Evolutionary conservation across 2,113 vertebrate genomes (phyloP), one percentile per base, ranked within the genome.

Genomic region (Microtus oregoni): DNA sequence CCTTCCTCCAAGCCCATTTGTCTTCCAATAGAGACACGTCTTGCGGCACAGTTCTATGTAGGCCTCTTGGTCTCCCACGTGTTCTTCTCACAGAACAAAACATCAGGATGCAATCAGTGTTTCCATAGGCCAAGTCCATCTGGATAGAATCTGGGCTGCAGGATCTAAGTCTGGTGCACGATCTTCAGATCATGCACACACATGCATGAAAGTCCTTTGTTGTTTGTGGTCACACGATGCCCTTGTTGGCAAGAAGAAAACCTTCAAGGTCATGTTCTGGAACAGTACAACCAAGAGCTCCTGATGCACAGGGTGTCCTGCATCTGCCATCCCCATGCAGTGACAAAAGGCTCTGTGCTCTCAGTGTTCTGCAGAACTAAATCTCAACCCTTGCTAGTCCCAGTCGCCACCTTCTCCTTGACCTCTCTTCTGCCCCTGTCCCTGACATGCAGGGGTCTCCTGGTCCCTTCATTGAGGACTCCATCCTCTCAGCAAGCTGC

Each of bases 241-340:
- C 7, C 44, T 24, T 61, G 52, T 55, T 26, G n/a, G 32, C 47
- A 26, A 1, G 6, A 41, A 58, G 63, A 22, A 38, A 58, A 63
- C 3, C 61, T 47, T 61, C 61, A 83, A 73, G 86, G 89, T 67
- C 13, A 1, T 0, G 7, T 52, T 44, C 8, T 1, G 32, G 4
- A 0, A 1, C 3, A 28, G 10, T 1, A 8, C 20, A 7, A 67
- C 30, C 19, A 24, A 35, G 14, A 11, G 63, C 47, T 44, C 0
- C 41, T 86, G 61, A 4, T 8, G 2, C n/a, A 7, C 41, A 3
- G 55, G 35, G 0, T 1, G 0, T 1, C 11, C 3, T 17, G 4
- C 5, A 5, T 22, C 52, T 35, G 35, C 32, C 0, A 1, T 28
- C 5, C 5, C 22, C 28, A 2, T 7, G 0, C 1, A 0, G 50